A percentile compares a stretch with the other conserved stretches of the same genome.
Conservation (phyloP, 2,888 invertebrate genomes). For the Plusia festucae region DNA sequence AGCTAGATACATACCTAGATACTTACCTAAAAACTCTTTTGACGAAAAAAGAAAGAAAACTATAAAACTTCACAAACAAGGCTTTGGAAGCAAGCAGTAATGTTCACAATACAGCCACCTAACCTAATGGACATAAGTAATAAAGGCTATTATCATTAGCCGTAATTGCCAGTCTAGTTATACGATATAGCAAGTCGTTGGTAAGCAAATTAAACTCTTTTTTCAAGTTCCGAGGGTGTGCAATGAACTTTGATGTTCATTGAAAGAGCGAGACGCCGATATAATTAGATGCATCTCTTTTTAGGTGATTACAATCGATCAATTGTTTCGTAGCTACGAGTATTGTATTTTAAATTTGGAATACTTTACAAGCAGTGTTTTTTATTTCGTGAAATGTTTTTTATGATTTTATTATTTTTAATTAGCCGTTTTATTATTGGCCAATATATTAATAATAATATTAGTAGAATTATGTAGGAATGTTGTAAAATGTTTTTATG, state of each 20-base stretch:
- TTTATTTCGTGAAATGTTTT: not conserved
- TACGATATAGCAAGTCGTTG: slow-evolving; percentile 61
- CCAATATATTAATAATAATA: not conserved
- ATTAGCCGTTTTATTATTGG: not conserved
- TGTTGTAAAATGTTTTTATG: too few relatives aligned
- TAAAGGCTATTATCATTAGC: slow-evolving; percentile 80
- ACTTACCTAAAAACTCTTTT: not conserved
- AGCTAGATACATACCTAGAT: not conserved
- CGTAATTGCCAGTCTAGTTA: slow-evolving; percentile 73
- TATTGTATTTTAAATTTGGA: slow-evolving; percentile 46
- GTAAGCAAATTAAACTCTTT: slow-evolving; percentile 70
- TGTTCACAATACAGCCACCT: slow-evolving; percentile 59
- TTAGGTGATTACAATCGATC: slow-evolving; percentile 55
- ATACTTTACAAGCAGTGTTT: not conserved
- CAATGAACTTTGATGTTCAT: slow-evolving; percentile 60
- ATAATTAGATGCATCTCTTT: slow-evolving; percentile 61
- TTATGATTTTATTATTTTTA: not conserved
- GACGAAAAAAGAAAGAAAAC: slow-evolving; percentile 17
- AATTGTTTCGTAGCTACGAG: slow-evolving; percentile 49
- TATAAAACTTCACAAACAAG: slow-evolving; percentile 29
- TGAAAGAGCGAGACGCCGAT: slow-evolving; percentile 40
- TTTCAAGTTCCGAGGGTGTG: slow-evolving; percentile 62
- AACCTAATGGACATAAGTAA: slow-evolving; percentile 75
- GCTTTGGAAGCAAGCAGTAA: slow-evolving; percentile 55
- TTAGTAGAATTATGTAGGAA: not conserved